Evolutionary conservation across 2,113 vertebrate species (phyloP).

Genomic region (Thinocorus orbignyianus): DNA sequence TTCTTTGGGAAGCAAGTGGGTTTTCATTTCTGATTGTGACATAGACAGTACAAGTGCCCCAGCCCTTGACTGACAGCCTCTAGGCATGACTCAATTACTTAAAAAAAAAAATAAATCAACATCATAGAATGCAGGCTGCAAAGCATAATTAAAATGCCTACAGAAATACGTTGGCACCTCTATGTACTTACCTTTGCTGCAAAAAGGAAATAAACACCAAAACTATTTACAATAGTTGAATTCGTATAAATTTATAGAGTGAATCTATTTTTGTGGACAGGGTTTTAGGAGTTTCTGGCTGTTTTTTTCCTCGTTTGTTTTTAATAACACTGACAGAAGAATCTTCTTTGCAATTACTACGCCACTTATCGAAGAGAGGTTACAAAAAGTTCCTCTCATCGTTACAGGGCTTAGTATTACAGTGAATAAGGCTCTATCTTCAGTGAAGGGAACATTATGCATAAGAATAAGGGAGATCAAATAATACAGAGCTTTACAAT

Average conservation of each 20-base stretch:
- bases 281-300: neutral
- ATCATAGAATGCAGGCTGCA: neutral
- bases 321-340: neutral
- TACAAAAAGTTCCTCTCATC: neutral
- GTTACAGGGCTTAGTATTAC: neutral
- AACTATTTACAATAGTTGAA: neutral
- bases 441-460: neutral
- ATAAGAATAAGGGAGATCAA: neutral
- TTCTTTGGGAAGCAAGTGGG: neutral
- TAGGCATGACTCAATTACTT: neutral
- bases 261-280: neutral
- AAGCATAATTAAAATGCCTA: neutral
- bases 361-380: neutral
- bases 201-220: neutral
- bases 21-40: neutral
- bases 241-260: neutral
- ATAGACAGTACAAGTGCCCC: neutral
- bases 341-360: neutral
- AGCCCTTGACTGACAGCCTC: neutral
- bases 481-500: neutral
- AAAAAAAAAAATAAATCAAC: neutral
- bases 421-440: neutral
- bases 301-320: neutral
- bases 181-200: neutral
- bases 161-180: neutral